Evolutionary conservation across 2,797 vertebrate species (phyloP).

Genomic region (Enteromius unitaeniatus): DNA sequence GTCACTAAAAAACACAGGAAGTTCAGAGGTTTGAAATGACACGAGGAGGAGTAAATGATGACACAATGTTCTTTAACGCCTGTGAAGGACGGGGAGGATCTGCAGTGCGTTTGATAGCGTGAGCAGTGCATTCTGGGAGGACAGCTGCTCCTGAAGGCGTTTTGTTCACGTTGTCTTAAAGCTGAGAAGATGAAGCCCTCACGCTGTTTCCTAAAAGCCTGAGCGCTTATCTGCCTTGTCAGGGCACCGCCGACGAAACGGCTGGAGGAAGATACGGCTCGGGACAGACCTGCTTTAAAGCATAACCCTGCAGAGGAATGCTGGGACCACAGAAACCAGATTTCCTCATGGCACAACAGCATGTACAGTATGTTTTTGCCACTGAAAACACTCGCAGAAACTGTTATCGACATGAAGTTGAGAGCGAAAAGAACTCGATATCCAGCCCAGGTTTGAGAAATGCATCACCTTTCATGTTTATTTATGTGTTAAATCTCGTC

Average conservation of each 20-base stretch:
- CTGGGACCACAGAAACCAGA: neutral
- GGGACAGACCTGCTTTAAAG: slow-evolving; percentile 5
- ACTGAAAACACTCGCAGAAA: slow-evolving; percentile 30
- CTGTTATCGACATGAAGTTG: slow-evolving; percentile 13
- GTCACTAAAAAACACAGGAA: too few relatives aligned
- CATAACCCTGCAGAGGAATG: neutral
- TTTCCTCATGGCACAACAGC: neutral
- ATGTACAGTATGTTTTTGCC: neutral
- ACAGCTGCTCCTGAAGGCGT: slow-evolving; percentile 10
- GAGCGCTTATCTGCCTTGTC: slow-evolving; percentile 21
- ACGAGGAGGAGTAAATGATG: neutral
- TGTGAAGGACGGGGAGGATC: slow-evolving; percentile 32
- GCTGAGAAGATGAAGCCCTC: slow-evolving; percentile 31
- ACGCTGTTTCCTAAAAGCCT: slow-evolving; percentile 13
- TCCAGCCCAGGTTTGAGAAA: neutral
- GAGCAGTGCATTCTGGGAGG: slow-evolving; percentile 7
- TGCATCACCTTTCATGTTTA: neutral
- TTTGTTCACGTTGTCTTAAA: slow-evolving; percentile 28
- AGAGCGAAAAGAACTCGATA: slow-evolving; percentile 33
- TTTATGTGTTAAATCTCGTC: neutral
- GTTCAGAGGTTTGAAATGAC: neutral
- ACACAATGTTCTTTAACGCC: neutral
- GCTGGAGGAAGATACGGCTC: neutral
- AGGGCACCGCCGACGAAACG: neutral
- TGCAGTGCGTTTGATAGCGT: slow-evolving; percentile 18